Conservation (phyloP, 2,113 vertebrate genomes). For the Struthio camelus region DNA sequence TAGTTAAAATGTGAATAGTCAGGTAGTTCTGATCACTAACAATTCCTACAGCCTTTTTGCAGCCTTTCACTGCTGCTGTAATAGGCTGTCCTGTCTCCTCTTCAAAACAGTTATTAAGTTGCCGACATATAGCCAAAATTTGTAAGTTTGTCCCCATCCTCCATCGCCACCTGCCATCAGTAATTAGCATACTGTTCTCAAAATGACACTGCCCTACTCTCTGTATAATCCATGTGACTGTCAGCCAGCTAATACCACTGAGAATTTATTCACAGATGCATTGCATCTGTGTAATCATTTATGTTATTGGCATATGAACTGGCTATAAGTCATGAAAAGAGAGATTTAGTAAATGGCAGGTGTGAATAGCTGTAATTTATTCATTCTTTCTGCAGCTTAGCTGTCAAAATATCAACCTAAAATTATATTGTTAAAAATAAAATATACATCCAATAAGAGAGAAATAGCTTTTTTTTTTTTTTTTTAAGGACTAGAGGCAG, state of each 20-base stretch:
- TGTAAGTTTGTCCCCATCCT: background rate
- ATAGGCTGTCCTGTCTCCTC: background rate
- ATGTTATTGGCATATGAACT: slow-evolving; percentile 14
- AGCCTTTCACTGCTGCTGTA: background rate
- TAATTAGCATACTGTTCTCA: background rate
- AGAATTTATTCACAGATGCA: background rate
- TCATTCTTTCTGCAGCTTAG: slow-evolving; percentile 24
- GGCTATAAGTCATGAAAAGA: slow-evolving; percentile 8
- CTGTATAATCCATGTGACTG: background rate
- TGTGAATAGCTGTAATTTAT: slow-evolving; percentile 44
- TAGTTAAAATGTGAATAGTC: background rate
- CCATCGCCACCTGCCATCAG: background rate
- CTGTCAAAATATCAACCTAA: slow-evolving; percentile 40
- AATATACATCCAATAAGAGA: background rate
- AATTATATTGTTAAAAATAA: slow-evolving; percentile 42
- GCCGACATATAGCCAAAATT: background rate
- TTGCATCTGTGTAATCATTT: background rate
- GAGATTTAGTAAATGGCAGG: slow-evolving; percentile 28
- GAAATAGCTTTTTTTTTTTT: background rate
- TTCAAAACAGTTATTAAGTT: background rate
- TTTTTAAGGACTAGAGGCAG: background rate
- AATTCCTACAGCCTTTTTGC: background rate
- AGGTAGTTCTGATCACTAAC: background rate
- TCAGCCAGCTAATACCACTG: background rate
- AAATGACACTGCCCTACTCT: background rate